Evolutionary conservation across 2,888 invertebrate genomes (phyloP), one percentile per base, ranked within the genome.

Genomic region (Athripsodes cinereus): DNA sequence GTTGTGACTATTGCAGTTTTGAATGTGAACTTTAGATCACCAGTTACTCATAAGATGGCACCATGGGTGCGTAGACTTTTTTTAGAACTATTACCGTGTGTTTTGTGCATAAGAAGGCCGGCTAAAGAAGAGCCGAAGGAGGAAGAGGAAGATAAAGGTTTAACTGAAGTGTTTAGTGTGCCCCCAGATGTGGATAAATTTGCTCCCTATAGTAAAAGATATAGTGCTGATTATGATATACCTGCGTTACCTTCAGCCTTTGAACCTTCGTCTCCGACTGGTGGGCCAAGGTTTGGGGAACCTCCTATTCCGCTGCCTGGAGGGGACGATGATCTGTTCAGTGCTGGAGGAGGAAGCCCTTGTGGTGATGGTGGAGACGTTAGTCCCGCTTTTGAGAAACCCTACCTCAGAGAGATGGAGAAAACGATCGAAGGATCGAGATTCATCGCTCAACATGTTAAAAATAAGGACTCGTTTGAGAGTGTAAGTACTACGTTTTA

Each of bases 391-490:
- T 87, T 90, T 72, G 91, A 92, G 68, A 88, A 89, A 73, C 85
- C 88, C 63, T 86, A 84, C 67, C 82, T 90, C 66, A 84, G 88
- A 72, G 91, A 91, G 76, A 88, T 92, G 83, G 93, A 94, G 75
- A 92, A 92, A 75, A 92, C 94, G 69, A 87, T 93, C 74, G 91
- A 92, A 72, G 92, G 93, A 68, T 92, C 94, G 66, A 86, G 90
- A 70, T 95, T 95, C 76, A 93, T 95, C 78, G 94, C 94, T 71
- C 95, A 95, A 77, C 95, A 95, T 74, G 92, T 93, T 74, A 90
- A 87, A 76, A 95, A 95, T 80, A 92, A 93, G 78, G 94, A 95
- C 77, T 90, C 90, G 74, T 95, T 93, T 74, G 93, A 92, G 75
- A 91, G 88, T 75, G 94, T 94, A 81, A 88, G 91, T 87, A 70